Base-by-base conservation (phyloP, 2,797 vertebrate species). In the Cryptoblepharus egeriae region DNA sequence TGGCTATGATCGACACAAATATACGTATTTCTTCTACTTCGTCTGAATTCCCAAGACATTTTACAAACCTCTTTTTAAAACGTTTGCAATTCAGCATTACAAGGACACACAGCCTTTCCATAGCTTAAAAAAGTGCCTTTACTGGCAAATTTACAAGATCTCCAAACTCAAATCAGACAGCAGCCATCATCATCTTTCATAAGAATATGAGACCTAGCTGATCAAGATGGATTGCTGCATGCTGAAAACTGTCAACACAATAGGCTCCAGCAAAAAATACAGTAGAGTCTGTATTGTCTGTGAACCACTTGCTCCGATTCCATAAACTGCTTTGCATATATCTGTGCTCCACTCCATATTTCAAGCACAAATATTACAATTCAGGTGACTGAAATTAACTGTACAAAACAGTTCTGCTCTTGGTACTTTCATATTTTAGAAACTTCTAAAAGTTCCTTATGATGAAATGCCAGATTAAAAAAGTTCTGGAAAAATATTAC, bases 291-390 rank as follows among this genome's bases (percentile, higher is more conserved):
- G 85, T 75, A 76, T 13, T n/a, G 39, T 64, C 20, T 2, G 3
- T 18, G 76, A 89, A 45, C 68, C 35, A 24, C 10, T 30, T 0
- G 45, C 6, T 39, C 39, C 52, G 39, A 55, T 18, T 20, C 30
- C 52, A 75, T 63, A 32, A 72, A 69, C 1, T 85, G 79, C 32
- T 60, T 3, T 65, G 0, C 65, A 55, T 60, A 82, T 32, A n/a
- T 30, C 37, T 45, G 45, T 77, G 76, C 28, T 80, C 61, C 18
- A 75, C 67, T 82, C 58, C 79, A n/a, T n/a, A n/a, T n/a, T 73
- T 39, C 1, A 58, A 76, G 28, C 37, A 74, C 32, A 58, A 70
- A 57, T 16, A 49, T 8, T 3, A n/a, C n/a, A n/a, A n/a, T n/a
- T n/a, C n/a, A n/a, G 0, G 3, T 42, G 69, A 81, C 74, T 80